Percentiles rank a stretch among this genome's conserved stretches.
These are phyloP conservation scores for Crocodylus rhombifer DNA, from an alignment of 2,797 vertebrate genomes.

Conservation along the genomic window DNA sequence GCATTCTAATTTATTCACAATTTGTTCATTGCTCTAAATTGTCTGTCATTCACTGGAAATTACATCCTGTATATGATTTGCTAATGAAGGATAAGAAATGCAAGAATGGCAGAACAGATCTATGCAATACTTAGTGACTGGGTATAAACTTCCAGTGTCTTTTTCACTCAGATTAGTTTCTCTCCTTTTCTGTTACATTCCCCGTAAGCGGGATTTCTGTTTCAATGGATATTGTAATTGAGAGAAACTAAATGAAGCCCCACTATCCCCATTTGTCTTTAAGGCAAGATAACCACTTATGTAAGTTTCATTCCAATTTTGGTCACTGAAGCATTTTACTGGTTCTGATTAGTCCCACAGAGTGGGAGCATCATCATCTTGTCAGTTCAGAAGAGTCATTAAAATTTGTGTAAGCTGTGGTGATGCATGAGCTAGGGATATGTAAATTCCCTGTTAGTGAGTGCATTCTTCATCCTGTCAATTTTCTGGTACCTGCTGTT, in stretches of 20 bases:
- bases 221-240: constrained; percentile 34
- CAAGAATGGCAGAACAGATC: background rate
- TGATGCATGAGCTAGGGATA: constrained; percentile 65
- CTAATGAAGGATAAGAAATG: constrained; percentile 13
- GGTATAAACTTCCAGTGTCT: background rate
- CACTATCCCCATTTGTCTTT: constrained; percentile 50
- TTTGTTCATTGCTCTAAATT: background rate
- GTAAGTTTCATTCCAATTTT: constrained; percentile 51
- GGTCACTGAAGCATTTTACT: constrained; percentile 80
- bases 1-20: background rate
- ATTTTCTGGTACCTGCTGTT: constrained; percentile 62
- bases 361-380: constrained; percentile 56
- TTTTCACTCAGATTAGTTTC: background rate
- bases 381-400: constrained; percentile 63
- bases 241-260: constrained; percentile 32
- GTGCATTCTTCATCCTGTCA: constrained; percentile 74
- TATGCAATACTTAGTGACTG: background rate
- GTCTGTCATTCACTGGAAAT: constrained; percentile 5
- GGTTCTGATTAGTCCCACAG: constrained; percentile 68
- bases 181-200: background rate
- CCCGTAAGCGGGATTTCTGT: constrained; percentile 19
- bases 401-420: constrained; percentile 51
- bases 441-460: constrained; percentile 68
- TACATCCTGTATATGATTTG: background rate
- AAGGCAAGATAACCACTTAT: constrained; percentile 40